Evolutionary conservation across 1,140 invertebrate species (phyloP).

Genomic region (Zaprionus africanus): DNA sequence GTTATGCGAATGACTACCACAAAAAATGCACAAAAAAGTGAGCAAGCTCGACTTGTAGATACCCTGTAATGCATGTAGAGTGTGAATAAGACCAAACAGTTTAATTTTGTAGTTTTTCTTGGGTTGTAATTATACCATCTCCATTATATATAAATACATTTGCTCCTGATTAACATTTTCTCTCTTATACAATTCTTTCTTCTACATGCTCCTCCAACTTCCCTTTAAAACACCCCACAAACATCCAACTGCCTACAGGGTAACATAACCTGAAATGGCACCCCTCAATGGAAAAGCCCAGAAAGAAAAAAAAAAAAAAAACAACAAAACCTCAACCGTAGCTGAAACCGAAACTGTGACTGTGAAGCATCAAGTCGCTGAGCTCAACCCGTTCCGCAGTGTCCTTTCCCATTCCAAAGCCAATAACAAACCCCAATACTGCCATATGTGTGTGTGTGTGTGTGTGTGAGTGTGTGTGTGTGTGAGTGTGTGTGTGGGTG

Average conservation of each 20-base stretch:
- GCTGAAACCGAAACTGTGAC: constrained; percentile 10
- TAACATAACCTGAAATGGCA: constrained; percentile 33
- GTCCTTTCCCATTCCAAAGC: not conserved
- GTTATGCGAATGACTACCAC: constrained; percentile 61
- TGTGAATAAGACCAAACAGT: too few species aligned
- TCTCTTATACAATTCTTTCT: too few species aligned
- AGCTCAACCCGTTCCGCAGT: constrained; percentile 39
- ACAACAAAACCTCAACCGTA: constrained; percentile 4
- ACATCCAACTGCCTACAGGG: constrained; percentile 4
- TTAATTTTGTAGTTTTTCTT: not conserved
- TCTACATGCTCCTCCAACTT: not conserved
- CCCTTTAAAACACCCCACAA: not conserved
- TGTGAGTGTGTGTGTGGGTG: constrained; percentile 41
- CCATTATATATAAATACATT: too few species aligned
- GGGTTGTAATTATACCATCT: not conserved
- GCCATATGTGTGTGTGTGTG: constrained; percentile 26
- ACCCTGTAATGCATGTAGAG: constrained; percentile 9
- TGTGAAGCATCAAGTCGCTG: constrained; percentile 16
- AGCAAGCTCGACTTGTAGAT: not conserved
- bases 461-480: constrained; percentile 35
- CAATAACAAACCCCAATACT: constrained; percentile 38
- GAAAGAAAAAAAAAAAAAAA: constrained; percentile 1
- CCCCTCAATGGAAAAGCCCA: not conserved
- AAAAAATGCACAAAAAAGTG: not conserved
- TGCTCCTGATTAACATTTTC: too few species aligned